A percentile compares a stretch with the other conserved stretches of the same genome.
Evolutionary conservation across 1,140 invertebrate species (phyloP).

Genomic region (Pseudachorutes palmiensis): DNA sequence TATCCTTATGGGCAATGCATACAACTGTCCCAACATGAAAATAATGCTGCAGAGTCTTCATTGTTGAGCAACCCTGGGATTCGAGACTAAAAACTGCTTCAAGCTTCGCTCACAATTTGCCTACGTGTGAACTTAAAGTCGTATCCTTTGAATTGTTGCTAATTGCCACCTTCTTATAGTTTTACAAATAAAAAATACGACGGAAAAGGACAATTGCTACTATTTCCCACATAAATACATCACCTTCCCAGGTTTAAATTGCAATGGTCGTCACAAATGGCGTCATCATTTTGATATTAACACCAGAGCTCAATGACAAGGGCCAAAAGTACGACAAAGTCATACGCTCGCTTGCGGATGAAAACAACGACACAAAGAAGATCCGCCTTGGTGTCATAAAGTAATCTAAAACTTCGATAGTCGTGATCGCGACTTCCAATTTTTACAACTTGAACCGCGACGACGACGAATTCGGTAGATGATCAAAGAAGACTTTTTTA

Average conservation of each 20-base stretch:
- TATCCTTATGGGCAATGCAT: no score
- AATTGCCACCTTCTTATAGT: not conserved
- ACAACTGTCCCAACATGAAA: no score
- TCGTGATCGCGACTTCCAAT: not conserved
- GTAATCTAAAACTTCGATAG: not conserved
- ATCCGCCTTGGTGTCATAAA: not conserved
- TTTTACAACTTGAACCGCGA: not conserved
- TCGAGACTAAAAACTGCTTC: not conserved
- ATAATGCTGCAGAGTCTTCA: no score
- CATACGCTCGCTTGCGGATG: no score
- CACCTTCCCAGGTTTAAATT: no score
- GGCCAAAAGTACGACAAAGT: no score
- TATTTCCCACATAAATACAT: no score
- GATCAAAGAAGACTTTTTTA: not conserved
- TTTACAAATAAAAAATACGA: not conserved
- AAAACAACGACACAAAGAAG: no score
- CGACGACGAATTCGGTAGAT: not conserved
- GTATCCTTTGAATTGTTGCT: not conserved
- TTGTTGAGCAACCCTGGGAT: no score
- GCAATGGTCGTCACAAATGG: no score
- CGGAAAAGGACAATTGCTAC: not conserved
- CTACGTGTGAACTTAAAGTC: not conserved
- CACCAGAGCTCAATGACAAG: no score
- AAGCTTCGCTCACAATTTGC: not conserved
- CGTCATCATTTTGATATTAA: no score